Evolutionary conservation across 1,140 invertebrate species (phyloP).

Genomic region (Drosophila sechellia): DNA sequence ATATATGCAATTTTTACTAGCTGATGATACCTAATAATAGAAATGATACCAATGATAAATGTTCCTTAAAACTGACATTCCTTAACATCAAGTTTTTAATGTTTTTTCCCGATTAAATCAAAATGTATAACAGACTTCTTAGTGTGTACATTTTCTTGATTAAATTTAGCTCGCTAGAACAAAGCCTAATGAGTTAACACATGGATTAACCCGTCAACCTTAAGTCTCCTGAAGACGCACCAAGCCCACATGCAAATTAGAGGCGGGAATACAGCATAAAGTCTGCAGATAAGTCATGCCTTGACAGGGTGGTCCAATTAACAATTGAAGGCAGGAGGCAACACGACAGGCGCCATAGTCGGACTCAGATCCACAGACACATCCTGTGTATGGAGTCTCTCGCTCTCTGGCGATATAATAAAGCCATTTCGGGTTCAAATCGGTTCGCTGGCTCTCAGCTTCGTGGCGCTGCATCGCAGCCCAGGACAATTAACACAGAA

Average conservation of each 20-base stretch:
- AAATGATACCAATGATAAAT: too few species aligned
- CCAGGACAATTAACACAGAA: conserved; percentile 78
- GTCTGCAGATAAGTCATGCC: conserved; percentile 48
- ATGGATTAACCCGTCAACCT: conserved; percentile 67
- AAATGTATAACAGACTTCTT: too few species aligned
- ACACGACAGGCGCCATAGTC: conserved; percentile 55
- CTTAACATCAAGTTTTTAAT: too few species aligned
- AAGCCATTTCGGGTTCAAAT: conserved; percentile 81
- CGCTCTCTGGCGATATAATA: conserved; percentile 55
- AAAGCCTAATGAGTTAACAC: conserved; percentile 58
- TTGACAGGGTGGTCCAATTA: conserved; percentile 77
- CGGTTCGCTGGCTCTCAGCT: conserved; percentile 51
- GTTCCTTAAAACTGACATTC: too few species aligned
- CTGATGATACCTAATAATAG: too few species aligned
- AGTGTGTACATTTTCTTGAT: background rate
- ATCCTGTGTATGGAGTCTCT: conserved; percentile 41
- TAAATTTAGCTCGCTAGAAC: conserved; percentile 13
- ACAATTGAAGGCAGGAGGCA: conserved; percentile 37
- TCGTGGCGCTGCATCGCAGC: conserved; percentile 15
- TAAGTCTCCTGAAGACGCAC: background rate
- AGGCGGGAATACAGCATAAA: conserved; percentile 53
- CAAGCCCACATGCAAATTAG: conserved; percentile 58
- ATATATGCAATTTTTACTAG: too few species aligned
- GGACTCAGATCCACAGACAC: conserved; percentile 23
- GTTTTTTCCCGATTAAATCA: too few species aligned